These are phyloP conservation scores for Carduelis carduelis DNA, from an alignment of 2,797 vertebrate genomes.

Conservation along the genomic window DNA sequence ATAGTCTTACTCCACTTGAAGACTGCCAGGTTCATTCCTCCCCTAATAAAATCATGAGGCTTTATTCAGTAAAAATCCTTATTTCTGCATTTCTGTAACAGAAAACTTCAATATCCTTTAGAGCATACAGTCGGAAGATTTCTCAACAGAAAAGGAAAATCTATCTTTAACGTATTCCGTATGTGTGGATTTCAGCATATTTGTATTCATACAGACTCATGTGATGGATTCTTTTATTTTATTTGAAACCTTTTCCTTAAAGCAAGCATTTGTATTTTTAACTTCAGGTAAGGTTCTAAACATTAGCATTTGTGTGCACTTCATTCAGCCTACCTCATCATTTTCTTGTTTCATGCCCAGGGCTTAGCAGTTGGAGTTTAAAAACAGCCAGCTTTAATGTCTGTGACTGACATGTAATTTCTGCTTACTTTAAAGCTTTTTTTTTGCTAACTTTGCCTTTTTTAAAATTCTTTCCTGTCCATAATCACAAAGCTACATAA, in stretches of 20 bases:
- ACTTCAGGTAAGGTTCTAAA: slow-evolving; percentile 64
- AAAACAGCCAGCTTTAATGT: slow-evolving; percentile 75
- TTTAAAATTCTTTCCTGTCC: slow-evolving; percentile 58
- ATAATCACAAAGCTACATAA: slow-evolving; percentile 68
- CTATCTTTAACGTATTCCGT: not conserved
- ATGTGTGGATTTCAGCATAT: slow-evolving; percentile 9
- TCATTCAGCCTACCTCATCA: slow-evolving; percentile 70
- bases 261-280: slow-evolving; percentile 68
- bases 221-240: slow-evolving; percentile 32
- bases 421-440: slow-evolving; percentile 72
- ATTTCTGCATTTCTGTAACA: not conserved
- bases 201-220: not conserved
- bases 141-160: not conserved
- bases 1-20: not conserved
- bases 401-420: slow-evolving; percentile 71
- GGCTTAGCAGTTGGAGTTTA: slow-evolving; percentile 71
- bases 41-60: not conserved
- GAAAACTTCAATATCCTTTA: not conserved
- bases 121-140: not conserved
- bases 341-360: slow-evolving; percentile 73
- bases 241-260: slow-evolving; percentile 55
- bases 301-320: slow-evolving; percentile 64
- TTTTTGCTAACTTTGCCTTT: slow-evolving; percentile 65
- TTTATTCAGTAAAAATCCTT: not conserved
- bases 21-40: not conserved